Conservation (phyloP, 2,888 invertebrate species). For the Agelastica alni region DNA sequence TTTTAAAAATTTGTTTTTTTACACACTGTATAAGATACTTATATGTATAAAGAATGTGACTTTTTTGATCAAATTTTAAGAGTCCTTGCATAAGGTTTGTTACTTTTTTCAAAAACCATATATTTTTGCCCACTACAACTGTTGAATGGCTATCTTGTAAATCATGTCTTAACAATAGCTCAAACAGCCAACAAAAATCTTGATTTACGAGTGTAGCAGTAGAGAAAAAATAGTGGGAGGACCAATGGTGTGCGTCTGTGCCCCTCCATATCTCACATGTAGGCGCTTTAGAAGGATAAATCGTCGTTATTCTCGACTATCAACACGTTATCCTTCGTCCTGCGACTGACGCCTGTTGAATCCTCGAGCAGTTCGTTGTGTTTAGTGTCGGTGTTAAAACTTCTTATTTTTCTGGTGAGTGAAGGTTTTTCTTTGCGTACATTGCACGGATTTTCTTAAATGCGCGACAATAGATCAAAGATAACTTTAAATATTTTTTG, state of each 20-base stretch:
- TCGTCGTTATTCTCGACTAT: conserved; percentile 41
- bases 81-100: no score
- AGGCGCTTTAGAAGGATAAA: conserved; percentile 47
- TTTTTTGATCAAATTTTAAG: no score
- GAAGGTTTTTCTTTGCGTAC: no score
- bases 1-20: no score
- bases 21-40: no score
- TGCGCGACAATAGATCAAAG: no score
- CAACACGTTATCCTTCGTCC: conserved; percentile 37
- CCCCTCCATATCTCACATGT: conserved; percentile 38
- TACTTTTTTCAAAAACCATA: not conserved
- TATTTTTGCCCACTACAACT: not conserved
- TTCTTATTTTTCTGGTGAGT: conserved; percentile 15
- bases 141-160: not conserved
- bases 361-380: conserved; percentile 33
- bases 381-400: conserved; percentile 14
- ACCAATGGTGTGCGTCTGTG: conserved; percentile 30
- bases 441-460: no score
- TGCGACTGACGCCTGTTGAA: conserved; percentile 43
- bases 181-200: conserved; percentile 6
- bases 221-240: conserved; percentile 28
- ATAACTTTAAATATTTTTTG: no score
- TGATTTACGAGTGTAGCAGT: conserved; percentile 13
- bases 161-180: not conserved
- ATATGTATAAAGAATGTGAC: no score